Base-by-base conservation (phyloP, 2,113 vertebrate species). In the Phoxinus phoxinus region DNA sequence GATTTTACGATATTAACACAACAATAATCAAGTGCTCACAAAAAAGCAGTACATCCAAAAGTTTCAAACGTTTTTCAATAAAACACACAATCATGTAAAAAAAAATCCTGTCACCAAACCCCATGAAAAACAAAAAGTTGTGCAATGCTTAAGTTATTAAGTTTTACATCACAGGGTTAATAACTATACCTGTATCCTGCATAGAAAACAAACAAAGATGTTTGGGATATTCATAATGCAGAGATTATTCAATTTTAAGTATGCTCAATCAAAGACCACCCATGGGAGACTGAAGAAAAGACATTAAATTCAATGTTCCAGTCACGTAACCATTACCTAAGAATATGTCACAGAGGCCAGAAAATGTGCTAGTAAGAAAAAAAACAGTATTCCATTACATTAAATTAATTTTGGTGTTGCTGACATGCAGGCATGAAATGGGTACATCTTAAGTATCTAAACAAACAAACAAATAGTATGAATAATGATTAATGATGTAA, bases 281-380 rank as follows among this genome's bases (percentile, higher is more conserved):
- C n/a, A 6, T 44, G 78, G 35, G 13, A 74, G n/a, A 74, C 67
- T 71, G 4, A 48, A 80, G 37, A 6, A 61, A 25, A 46, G n/a
- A 27, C 56, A 80, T 63, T 80, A 46, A 7, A 23, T 59, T n/a
- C 11, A 79, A 35, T 79, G 56, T 61, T 79, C 32, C 32, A 63
- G 77, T 41, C 58, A 63, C 2, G 30, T 6, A 80, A 17, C 56
- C 59, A 32, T 53, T 56, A 19, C 23, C 3, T 7, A 41, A 44
- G 12, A 63, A 61, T 3, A 63, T 44, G 79, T 35, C 61, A 81
- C 61, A 81, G 13, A 27, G 17, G 41, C 58, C 23, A 15, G 30
- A 48, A 81, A 15, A 27, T 35, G 6, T 51, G 8, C 80, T 48
- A 81, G 13, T 46, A 46, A 65, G 37, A 2, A 27, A 44, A 44